Percentiles rank a stretch among this genome's conserved stretches.
Evolutionary conservation across 2,888 invertebrate species (phyloP).

Genomic region (Scaptomyza caliginosa): DNA sequence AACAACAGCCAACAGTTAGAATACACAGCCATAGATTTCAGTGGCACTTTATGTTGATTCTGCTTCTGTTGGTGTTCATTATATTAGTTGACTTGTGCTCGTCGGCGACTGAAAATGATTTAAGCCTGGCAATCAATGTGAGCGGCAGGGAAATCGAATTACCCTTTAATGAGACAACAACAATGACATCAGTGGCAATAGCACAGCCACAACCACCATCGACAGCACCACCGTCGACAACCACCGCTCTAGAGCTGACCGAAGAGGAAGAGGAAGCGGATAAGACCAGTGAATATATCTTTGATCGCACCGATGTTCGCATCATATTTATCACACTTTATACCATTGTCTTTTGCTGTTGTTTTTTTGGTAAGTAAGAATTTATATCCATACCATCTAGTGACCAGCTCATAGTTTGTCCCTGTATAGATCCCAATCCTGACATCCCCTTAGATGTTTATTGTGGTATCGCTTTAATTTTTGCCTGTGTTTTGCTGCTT

Average conservation of each 20-base stretch:
- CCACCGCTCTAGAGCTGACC: conserved; percentile 33
- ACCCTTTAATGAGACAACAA: conserved; percentile 49
- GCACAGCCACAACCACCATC: background rate
- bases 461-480: conserved; percentile 17
- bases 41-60: conserved; percentile 1
- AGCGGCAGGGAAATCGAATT: conserved; percentile 57
- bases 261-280: conserved; percentile 68
- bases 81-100: conserved; percentile 33
- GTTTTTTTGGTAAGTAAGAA: conserved; percentile 91
- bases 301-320: conserved; percentile 90
- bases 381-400: background rate
- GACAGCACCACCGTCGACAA: conserved; percentile 4
- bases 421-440: conserved; percentile 8
- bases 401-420: background rate
- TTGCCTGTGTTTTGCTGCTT: background rate
- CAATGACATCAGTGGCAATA: conserved; percentile 8
- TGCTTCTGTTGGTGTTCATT: conserved; percentile 19
- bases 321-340: conserved; percentile 90
- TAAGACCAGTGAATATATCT: conserved; percentile 87
- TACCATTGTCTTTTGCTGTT: conserved; percentile 91
- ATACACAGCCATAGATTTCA: conserved; percentile 16
- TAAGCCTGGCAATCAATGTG: conserved; percentile 33
- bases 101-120: conserved; percentile 42
- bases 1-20: conserved; percentile 2
- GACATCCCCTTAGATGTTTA: conserved; percentile 3